phyloP scores from a whole-genome alignment of 2,113 vertebrate genomes.

The Turdus rufiventris region DNA sequence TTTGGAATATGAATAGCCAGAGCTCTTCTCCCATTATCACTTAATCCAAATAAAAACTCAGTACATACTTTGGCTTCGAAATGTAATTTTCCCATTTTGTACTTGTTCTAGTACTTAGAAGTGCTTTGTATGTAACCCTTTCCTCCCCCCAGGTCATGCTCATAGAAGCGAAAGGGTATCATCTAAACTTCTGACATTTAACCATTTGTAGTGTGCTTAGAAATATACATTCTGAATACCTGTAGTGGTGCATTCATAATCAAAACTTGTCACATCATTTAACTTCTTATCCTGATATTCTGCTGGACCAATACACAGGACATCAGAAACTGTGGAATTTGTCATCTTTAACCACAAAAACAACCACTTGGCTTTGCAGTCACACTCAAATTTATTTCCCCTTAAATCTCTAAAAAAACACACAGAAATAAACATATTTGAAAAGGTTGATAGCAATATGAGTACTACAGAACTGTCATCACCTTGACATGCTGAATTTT shows the following conservation, averaged over 20 bases:
- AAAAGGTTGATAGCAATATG: neutral
- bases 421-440: slow-evolving; percentile 51
- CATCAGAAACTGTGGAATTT: slow-evolving; percentile 95
- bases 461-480: slow-evolving; percentile 28
- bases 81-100: slow-evolving; percentile 15
- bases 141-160: slow-evolving; percentile 13
- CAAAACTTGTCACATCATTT: slow-evolving; percentile 89
- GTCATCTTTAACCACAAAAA: slow-evolving; percentile 95
- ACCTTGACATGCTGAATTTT: slow-evolving; percentile 20
- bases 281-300: slow-evolving; percentile 93
- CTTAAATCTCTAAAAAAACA: slow-evolving; percentile 87
- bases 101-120: neutral
- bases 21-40: slow-evolving; percentile 19
- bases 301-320: slow-evolving; percentile 86
- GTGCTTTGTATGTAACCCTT: neutral
- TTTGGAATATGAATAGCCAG: neutral
- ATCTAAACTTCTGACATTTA: neutral
- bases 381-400: slow-evolving; percentile 95
- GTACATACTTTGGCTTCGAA: neutral
- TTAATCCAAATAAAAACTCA: slow-evolving; percentile 32
- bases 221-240: slow-evolving; percentile 74
- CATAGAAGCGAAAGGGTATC: neutral
- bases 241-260: slow-evolving; percentile 91
- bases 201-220: slow-evolving; percentile 27
- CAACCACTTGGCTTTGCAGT: slow-evolving; percentile 97